Base-by-base conservation (phyloP, 1,140 invertebrate genomes). In the Monochamus saltuarius region DNA sequence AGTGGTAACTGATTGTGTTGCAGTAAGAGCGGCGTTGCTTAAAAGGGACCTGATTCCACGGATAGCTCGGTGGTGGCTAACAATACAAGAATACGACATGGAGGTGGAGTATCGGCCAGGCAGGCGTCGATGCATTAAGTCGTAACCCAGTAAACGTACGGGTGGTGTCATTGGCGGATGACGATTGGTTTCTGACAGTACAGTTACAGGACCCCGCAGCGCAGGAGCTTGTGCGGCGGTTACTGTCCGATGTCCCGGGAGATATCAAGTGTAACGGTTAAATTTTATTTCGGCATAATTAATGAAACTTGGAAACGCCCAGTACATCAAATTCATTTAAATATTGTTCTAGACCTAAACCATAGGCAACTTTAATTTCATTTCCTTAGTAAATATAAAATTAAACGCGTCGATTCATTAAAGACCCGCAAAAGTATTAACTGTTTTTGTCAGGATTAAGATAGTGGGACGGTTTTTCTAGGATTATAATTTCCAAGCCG, bases 21-120 rank as follows among this genome's bases (percentile, higher is more conserved):
- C 69, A 0, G 51, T 76, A 0, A 47, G 66, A 13, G 53, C 62
- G 19, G 61, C 59, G 7, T 37, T 71, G 34, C 11, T 35, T 9
- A 68, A 63, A 17, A 65, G 65, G 46, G 66, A 75, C 46, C 50
- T 75, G 9, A 36, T 66, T 14, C 64, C 71, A 7, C 13, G 71
- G 40, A 64, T 74, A 10, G 71, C 66, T 4, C 52, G 69, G 38
- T 74, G 74, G 74, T 73, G 67, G 56, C 17, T 72, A 14, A n/a
- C 29, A n/a, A 42, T 71, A 19, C 64, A 69, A n/a, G 69, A 75
- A 10, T 73, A 63, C 38, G 43, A 67, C 29, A 72, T 73, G 51
- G 55, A 61, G 11, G 54, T 76, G 9, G 56, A 66, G 49, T 64
- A 74, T 66, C 35, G 72, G 34, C 47, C 65, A 0, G 73, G 73